Percentiles rank a stretch among this genome's conserved stretches.
Conservation (phyloP, 2,113 vertebrate genomes). For the Pampusana beccarii region DNA sequence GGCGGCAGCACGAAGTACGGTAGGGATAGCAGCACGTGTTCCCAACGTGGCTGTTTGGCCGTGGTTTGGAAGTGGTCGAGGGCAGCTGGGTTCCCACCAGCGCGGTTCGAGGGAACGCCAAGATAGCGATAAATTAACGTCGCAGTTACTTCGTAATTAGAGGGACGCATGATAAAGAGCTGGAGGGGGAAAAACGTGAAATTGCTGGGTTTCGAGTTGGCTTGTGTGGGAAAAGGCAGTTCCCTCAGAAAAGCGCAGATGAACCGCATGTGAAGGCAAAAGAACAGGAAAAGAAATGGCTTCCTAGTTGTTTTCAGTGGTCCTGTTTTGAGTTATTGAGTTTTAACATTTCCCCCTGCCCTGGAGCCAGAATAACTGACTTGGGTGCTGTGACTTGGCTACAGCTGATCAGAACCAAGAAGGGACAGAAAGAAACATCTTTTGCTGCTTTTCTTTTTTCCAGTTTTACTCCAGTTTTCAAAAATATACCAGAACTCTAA, state of each 20-base stretch:
- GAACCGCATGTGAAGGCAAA: neutral
- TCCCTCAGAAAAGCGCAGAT: neutral
- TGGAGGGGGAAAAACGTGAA: neutral
- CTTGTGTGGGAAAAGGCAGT: neutral
- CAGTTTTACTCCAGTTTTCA: neutral
- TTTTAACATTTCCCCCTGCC: neutral
- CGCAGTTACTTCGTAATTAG: neutral
- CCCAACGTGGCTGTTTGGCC: neutral
- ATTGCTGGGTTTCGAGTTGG: neutral
- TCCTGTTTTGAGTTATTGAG: neutral
- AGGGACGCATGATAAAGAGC: neutral
- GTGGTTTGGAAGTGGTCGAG: neutral
- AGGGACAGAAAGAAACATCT: neutral
- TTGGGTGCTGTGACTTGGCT: neutral
- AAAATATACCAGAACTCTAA: neutral
- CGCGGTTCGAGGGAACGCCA: neutral
- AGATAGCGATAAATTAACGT: neutral
- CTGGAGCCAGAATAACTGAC: neutral
- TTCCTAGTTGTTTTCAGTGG: neutral
- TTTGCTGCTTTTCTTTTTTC: neutral
- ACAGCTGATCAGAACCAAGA: neutral
- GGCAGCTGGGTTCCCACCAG: neutral
- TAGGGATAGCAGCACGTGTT: rapidly evolving
- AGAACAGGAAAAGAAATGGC: neutral
- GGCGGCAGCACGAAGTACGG: too few species aligned